These are phyloP conservation scores for Enoplosus armatus DNA, from an alignment of 2,797 vertebrate species.

Conservation along the genomic window DNA sequence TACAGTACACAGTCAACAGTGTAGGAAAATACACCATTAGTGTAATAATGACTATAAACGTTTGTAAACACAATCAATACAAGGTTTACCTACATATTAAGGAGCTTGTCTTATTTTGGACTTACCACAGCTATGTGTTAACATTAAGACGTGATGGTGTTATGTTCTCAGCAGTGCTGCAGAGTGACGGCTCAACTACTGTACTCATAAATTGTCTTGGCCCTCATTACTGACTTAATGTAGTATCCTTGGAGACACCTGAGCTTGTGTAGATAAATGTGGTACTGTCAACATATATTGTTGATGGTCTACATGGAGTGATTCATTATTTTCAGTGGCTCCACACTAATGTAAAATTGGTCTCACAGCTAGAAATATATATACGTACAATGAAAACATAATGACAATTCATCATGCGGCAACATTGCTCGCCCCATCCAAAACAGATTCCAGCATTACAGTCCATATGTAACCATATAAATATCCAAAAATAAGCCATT, in stretches of 20 bases:
- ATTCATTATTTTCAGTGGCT: conserved; percentile 28
- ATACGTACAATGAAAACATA: conserved; percentile 5
- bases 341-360: conserved; percentile 18
- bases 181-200: background rate
- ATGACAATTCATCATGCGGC: conserved; percentile 25
- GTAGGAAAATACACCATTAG: no score
- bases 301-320: conserved; percentile 17
- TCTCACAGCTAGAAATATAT: conserved; percentile 18
- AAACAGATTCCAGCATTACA: conserved; percentile 5
- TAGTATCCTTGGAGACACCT: background rate
- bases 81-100: background rate
- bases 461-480: background rate
- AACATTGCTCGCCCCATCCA: background rate
- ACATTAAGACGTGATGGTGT: background rate
- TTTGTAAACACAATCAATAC: background rate
- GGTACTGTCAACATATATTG: background rate
- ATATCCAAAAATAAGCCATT: conserved; percentile 30
- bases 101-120: background rate
- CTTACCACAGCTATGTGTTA: background rate
- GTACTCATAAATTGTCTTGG: background rate
- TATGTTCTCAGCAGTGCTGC: conserved; percentile 19
- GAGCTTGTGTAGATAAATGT: conserved; percentile 15
- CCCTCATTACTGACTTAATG: background rate
- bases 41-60: no score
- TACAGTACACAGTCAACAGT: no score